Percentiles rank a stretch among this genome's conserved stretches.
phyloP scores from a whole-genome alignment of 2,113 vertebrate genomes.

The Poeciliopsis prolifica region DNA sequence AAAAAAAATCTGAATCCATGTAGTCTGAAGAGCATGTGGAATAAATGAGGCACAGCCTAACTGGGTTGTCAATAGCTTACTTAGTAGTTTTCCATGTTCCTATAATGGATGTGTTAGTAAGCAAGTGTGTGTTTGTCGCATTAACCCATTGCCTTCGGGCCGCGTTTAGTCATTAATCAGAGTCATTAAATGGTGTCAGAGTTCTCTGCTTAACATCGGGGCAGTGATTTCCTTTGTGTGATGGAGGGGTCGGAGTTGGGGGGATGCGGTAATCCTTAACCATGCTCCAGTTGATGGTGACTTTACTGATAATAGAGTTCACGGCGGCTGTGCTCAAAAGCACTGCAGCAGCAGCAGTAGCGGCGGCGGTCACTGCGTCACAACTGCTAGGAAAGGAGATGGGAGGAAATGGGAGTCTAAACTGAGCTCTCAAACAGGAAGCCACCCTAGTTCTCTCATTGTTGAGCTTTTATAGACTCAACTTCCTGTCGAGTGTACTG shows the following conservation, averaged over 20 bases:
- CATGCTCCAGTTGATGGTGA: neutral
- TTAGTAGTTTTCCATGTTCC: constrained; percentile 53
- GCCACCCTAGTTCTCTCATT: constrained; percentile 71
- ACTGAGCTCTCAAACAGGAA: constrained; percentile 78
- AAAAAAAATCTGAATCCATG: neutral
- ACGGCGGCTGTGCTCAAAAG: constrained; percentile 35
- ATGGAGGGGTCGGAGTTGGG: neutral
- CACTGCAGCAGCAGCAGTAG: constrained; percentile 60
- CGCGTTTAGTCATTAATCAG: constrained; percentile 60
- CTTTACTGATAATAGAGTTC: constrained; percentile 2
- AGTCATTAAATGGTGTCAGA: constrained; percentile 46
- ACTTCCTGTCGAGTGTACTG: constrained; percentile 68
- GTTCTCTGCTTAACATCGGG: neutral
- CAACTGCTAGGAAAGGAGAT: constrained; percentile 32
- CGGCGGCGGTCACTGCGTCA: constrained; percentile 37
- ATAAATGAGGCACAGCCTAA: constrained; percentile 25
- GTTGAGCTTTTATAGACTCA: constrained; percentile 79
- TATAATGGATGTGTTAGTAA: constrained; percentile 35
- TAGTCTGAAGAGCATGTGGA: constrained; percentile 4
- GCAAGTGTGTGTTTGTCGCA: constrained; percentile 33
- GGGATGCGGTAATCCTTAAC: neutral
- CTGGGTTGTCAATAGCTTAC: constrained; percentile 47
- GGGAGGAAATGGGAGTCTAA: constrained; percentile 75
- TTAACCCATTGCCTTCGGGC: constrained; percentile 41
- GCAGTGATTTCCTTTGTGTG: constrained; percentile 17